Evolutionary conservation across 2,888 invertebrate species (phyloP).

Genomic region (Zygaena filipendulae): DNA sequence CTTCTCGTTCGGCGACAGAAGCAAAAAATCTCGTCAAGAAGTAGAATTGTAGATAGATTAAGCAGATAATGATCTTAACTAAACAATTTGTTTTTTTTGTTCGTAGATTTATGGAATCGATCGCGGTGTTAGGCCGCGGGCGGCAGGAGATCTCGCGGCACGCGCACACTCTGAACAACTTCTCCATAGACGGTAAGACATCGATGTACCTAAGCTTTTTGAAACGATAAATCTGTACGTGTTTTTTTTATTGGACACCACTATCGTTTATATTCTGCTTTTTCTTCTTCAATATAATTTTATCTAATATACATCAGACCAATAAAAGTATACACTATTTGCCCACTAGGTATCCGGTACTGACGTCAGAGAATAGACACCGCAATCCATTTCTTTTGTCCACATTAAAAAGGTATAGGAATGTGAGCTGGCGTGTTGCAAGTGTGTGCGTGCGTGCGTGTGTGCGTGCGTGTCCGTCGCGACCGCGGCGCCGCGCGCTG

Average conservation of each 20-base stretch:
- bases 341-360: conserved; percentile 65
- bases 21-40: too few relatives aligned
- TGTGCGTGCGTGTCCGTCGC: conserved; percentile 26
- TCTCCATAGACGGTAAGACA: conserved; percentile 55
- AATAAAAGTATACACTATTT: conserved; percentile 54
- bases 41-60: too few relatives aligned
- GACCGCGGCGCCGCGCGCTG: conserved; percentile 1
- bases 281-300: conserved; percentile 3
- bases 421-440: conserved; percentile 59
- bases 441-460: conserved; percentile 45
- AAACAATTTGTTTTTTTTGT: too few relatives aligned
- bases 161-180: conserved; percentile 44
- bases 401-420: conserved; percentile 65
- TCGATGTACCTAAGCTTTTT: not conserved
- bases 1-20: too few relatives aligned
- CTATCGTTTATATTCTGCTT: conserved; percentile 11
- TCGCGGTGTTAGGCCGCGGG: conserved; percentile 73
- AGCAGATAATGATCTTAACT: too few relatives aligned
- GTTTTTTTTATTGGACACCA: too few relatives aligned
- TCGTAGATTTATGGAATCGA: too few relatives aligned
- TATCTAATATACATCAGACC: conserved; percentile 18
- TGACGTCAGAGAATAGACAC: conserved; percentile 66
- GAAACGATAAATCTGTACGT: not conserved
- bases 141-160: conserved; percentile 55
- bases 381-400: conserved; percentile 62